Evolutionary conservation across 2,113 vertebrate genomes (phyloP), one percentile per base, ranked within the genome.

Genomic region (Pseudonaja textilis): DNA sequence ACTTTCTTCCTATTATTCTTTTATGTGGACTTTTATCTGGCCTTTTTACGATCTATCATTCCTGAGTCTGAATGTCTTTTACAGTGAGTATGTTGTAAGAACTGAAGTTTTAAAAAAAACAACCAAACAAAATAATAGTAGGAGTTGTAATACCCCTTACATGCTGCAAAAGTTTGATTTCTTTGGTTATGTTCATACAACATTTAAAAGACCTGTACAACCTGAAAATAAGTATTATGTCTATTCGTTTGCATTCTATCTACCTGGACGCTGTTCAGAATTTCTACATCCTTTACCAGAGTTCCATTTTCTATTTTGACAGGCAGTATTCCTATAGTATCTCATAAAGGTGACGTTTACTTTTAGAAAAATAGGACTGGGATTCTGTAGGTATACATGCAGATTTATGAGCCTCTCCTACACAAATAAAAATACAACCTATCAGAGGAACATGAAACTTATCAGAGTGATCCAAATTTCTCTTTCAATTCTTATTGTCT

Each of bases 51-150:
- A 81, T 91, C n/a, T 34, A 25, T 55, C 85, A 34, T 55, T 50
- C 29, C 47, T 52, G 18, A 90, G 22, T 81, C 47, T 81, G n/a
- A 16, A 0, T 16, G 6, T 1, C 90, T 85, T 81, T 8, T 34
- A 26, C 16, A 55, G 34, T 55, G n/a, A 56, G 4, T 87, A 52
- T 61, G 25, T 29, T 61, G 14, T 20, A 91, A 18, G 22, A 47
- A 50, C 47, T 16, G n/a, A 81, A 42, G 74, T 47, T 85, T 50
- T n/a, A 50, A 69, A 50, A 61, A 4, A 22, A 3, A 59, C 8
- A 90, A 29, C 11, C 10, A 8, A 52, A 42, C 23, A 14, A 74
- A 34, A 29, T 14, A 2, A 42, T 0, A 0, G 50, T 6, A 3
- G 54, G 74, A 89, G 86, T 81, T 25, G n/a, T 2, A 11, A 81